Percentiles rank a stretch among this genome's conserved stretches.
Evolutionary conservation across 2,888 invertebrate genomes (phyloP).

Genomic region (Andrena hattorfiana): DNA sequence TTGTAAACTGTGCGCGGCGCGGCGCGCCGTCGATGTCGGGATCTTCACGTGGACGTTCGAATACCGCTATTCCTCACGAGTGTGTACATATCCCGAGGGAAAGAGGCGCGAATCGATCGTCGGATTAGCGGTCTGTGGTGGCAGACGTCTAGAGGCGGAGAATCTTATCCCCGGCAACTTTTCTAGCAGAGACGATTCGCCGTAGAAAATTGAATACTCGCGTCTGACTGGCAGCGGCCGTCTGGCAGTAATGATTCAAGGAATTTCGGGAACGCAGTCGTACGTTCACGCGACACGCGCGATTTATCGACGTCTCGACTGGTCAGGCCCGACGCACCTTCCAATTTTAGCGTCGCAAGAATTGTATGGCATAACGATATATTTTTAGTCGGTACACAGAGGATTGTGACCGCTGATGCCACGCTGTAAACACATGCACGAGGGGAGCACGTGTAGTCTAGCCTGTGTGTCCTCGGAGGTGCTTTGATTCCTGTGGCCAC

Average conservation of each 20-base stretch:
- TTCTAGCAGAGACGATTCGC: neutral
- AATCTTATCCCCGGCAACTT: no score
- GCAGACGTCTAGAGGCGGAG: no score
- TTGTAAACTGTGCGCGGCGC: conserved; percentile 45
- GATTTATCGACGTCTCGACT: neutral
- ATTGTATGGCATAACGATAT: conserved; percentile 58
- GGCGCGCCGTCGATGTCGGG: neutral
- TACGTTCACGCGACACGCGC: neutral
- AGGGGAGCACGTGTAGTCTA: no score
- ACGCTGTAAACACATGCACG: conserved; percentile 24
- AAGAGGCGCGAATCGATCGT: no score
- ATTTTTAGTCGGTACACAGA: conserved; percentile 55
- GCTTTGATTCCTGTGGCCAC: no score
- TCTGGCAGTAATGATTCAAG: neutral
- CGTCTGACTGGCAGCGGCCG: neutral
- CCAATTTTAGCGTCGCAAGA: conserved; percentile 56
- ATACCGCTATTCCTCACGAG: neutral
- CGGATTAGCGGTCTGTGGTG: no score
- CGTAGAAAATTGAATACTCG: neutral
- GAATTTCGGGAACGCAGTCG: conserved; percentile 21
- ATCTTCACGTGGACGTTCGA: neutral
- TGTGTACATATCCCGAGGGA: no score
- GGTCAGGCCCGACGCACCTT: conserved; percentile 11
- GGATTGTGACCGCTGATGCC: neutral
- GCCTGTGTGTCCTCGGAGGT: no score